Percentiles rank a stretch among this genome's conserved stretches.
phyloP scores from a whole-genome alignment of 2,888 invertebrate genomes.

The Eupithecia insigniata region DNA sequence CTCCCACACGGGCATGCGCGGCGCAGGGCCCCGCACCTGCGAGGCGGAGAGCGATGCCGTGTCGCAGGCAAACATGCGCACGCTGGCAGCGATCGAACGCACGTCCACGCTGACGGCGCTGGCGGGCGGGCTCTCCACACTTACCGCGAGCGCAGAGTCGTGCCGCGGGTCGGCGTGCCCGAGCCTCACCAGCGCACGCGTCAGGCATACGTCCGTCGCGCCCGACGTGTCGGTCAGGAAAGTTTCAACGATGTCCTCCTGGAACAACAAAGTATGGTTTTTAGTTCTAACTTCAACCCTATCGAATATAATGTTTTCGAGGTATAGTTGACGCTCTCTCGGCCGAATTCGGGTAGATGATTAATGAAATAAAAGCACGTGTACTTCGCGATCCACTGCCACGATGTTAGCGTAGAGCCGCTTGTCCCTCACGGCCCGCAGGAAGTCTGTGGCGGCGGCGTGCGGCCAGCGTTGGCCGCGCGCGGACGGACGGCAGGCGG shows the following conservation, averaged over 20 bases:
- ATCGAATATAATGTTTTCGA: neutral
- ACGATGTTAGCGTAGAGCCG: slow-evolving; percentile 70
- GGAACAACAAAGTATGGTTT: slow-evolving; percentile 19
- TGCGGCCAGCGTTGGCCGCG: slow-evolving; percentile 75
- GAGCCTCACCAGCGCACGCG: slow-evolving; percentile 73
- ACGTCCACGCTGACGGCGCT: slow-evolving; percentile 23
- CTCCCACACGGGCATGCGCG: slow-evolving; percentile 58
- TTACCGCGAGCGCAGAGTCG: slow-evolving; percentile 63
- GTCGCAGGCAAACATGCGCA: slow-evolving; percentile 30
- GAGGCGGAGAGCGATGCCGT: slow-evolving; percentile 65
- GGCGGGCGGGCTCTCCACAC: slow-evolving; percentile 48
- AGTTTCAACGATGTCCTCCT: slow-evolving; percentile 67
- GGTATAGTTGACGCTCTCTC: neutral
- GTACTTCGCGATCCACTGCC: slow-evolving; percentile 52
- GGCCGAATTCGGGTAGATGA: neutral
- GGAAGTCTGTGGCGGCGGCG: slow-evolving; percentile 69
- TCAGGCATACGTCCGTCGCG: slow-evolving; percentile 76
- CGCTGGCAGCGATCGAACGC: slow-evolving; percentile 22
- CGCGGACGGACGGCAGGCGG: slow-evolving; percentile 70
- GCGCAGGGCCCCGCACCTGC: slow-evolving; percentile 51
- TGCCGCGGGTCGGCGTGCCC: slow-evolving; percentile 74
- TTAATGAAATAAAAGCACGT: neutral
- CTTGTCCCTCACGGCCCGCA: slow-evolving; percentile 61
- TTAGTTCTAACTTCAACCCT: neutral
- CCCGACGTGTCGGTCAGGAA: slow-evolving; percentile 81